Conservation (phyloP, 2,888 invertebrate genomes). For the Scotopteryx bipunctaria region DNA sequence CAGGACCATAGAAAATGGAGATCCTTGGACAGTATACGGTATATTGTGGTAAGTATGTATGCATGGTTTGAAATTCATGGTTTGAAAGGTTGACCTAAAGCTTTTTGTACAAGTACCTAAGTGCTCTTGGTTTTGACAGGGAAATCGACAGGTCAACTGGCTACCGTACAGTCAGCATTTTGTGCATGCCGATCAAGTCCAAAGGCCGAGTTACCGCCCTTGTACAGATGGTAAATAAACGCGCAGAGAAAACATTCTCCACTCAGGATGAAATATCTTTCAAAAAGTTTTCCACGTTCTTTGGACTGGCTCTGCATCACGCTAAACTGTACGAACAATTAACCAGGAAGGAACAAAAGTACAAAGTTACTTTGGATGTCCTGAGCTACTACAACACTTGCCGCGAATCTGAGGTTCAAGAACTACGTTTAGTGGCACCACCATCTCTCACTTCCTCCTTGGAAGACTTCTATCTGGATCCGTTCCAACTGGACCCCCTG, state of each 20-base stretch:
- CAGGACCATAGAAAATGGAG: no score
- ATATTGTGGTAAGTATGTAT: no score
- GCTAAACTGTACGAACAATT: conserved; percentile 93
- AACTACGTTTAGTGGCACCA: conserved; percentile 45
- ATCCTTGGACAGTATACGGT: no score
- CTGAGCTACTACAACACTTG: conserved; percentile 93
- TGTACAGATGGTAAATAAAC: conserved; percentile 93
- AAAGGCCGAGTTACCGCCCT: conserved; percentile 91
- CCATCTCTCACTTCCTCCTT: conserved; percentile 54
- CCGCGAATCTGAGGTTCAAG: conserved; percentile 86
- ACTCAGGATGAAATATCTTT: conserved; percentile 91
- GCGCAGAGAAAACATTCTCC: conserved; percentile 80
- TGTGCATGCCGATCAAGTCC: conserved; percentile 95
- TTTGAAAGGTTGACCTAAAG: no score
- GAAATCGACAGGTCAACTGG: conserved; percentile 87
- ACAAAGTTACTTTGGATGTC: conserved; percentile 91
- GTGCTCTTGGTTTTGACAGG: conserved; percentile 46
- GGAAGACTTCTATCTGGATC: conserved; percentile 87
- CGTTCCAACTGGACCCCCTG: conserved; percentile 86
- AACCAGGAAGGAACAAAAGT: conserved; percentile 91
- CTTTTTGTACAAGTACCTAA: no score
- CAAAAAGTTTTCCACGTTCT: conserved; percentile 92
- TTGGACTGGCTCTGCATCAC: conserved; percentile 92
- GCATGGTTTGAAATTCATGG: no score
- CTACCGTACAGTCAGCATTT: conserved; percentile 88